phyloP scores from a whole-genome alignment of 1,140 invertebrate species.

The Drosophila willistoni region DNA sequence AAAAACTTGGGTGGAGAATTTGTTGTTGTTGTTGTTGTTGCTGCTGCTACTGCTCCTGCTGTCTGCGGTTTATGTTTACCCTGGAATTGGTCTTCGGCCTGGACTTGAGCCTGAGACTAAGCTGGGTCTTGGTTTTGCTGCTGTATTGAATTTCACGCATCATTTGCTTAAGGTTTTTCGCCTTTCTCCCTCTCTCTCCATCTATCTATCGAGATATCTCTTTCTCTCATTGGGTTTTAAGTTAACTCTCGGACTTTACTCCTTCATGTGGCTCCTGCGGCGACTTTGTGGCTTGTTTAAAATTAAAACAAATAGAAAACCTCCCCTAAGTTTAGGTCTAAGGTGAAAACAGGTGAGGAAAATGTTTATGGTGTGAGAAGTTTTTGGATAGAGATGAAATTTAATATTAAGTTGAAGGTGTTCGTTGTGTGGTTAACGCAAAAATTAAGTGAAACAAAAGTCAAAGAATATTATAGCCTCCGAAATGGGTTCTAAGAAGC shows the following conservation, averaged over 20 bases:
- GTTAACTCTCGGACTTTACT: conserved; percentile 17
- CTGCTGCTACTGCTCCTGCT: not conserved
- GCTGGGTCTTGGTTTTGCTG: conserved; percentile 25
- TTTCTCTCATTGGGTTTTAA: conserved; percentile 26
- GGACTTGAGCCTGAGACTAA: not conserved
- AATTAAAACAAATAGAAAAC: conserved; percentile 70
- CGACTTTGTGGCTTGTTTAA: conserved; percentile 68
- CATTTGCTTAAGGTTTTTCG: conserved; percentile 69
- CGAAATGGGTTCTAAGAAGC: not conserved
- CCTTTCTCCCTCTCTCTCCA: not conserved
- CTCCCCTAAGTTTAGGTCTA: conserved; percentile 12
- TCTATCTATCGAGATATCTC: not conserved
- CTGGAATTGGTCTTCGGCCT: conserved; percentile 19
- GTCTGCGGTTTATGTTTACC: conserved; percentile 36
- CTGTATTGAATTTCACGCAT: conserved; percentile 80
- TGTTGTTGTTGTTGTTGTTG: not conserved
- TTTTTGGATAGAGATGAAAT: not conserved
- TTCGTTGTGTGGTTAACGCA: not conserved
- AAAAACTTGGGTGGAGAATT: conserved; percentile 20
- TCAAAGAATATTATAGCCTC: not conserved
- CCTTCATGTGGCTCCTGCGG: conserved; percentile 44
- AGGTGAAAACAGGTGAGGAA: conserved; percentile 5
- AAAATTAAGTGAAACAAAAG: not conserved
- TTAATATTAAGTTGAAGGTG: not conserved
- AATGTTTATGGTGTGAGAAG: not conserved